Conservation (phyloP, 2,888 invertebrate genomes). For the Caradrina clavipalpis region DNA sequence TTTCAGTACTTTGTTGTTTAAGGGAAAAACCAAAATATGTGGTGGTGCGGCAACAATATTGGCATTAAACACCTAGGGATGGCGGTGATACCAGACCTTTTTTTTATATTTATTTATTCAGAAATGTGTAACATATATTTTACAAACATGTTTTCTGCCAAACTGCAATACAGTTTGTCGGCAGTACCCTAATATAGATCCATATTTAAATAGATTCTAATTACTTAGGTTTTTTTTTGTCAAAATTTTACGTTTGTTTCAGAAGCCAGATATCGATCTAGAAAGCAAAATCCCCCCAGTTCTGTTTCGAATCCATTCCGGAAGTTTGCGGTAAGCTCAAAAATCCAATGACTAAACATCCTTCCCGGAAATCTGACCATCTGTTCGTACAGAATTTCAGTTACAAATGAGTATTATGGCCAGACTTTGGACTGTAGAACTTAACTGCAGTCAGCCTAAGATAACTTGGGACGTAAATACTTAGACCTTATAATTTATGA, state of each 20-base stretch:
- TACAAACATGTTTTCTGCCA: too few species aligned
- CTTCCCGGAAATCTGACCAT: slow-evolving; percentile 21
- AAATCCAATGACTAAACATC: slow-evolving; percentile 17
- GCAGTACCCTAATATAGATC: too few species aligned
- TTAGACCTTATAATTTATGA: not conserved
- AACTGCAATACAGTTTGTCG: too few species aligned
- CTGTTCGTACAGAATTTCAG: not conserved
- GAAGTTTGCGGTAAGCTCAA: slow-evolving; percentile 6
- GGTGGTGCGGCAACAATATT: not conserved
- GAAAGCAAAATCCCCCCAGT: not conserved
- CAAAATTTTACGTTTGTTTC: too few species aligned
- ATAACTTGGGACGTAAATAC: not conserved
- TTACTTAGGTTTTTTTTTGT: too few species aligned
- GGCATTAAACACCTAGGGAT: not conserved
- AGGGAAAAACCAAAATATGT: not conserved
- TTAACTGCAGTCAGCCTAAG: not conserved
- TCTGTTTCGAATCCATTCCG: not conserved
- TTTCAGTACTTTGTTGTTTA: slow-evolving; percentile 4
- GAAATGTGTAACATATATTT: too few species aligned
- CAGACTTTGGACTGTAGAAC: slow-evolving; percentile 9
- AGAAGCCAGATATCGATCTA: not conserved
- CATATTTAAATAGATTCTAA: too few species aligned
- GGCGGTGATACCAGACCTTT: not conserved
- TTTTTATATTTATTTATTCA: too few species aligned
- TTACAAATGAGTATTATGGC: not conserved